A percentile compares a stretch with the other conserved stretches of the same genome.
Evolutionary conservation across 2,888 invertebrate genomes (phyloP).

Genomic region (Limnephilus auricula): DNA sequence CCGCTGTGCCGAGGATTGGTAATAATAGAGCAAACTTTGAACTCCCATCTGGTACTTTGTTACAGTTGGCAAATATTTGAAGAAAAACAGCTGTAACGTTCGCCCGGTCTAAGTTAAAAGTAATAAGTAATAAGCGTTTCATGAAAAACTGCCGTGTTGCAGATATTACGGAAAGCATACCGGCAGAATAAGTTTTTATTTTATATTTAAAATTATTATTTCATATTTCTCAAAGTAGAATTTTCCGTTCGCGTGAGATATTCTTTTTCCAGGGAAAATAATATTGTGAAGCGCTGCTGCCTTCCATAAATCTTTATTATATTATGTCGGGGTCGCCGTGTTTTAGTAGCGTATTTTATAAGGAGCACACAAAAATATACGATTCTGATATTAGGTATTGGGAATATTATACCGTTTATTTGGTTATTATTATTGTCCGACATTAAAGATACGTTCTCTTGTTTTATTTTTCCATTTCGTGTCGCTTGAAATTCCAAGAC

Average conservation of each 20-base stretch:
- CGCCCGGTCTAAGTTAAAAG: not conserved
- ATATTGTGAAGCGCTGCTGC: not conserved
- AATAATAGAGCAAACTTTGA: not conserved
- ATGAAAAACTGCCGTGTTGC: not conserved
- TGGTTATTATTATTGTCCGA: not conserved
- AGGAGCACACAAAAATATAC: not conserved
- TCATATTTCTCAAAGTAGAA: not conserved
- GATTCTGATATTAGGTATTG: not conserved
- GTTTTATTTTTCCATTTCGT: not conserved
- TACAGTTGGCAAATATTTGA: not conserved
- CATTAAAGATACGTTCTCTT: not conserved
- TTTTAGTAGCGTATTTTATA: not conserved
- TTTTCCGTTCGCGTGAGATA: conserved; percentile 22
- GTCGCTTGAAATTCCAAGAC: not conserved
- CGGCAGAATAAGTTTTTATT: conserved; percentile 5
- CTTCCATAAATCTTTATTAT: not conserved
- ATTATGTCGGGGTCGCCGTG: not conserved
- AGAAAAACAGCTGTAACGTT: not conserved
- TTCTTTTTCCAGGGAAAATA: not conserved
- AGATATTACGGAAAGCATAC: not conserved
- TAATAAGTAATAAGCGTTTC: not conserved
- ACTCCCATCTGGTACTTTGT: not conserved
- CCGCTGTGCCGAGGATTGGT: not conserved
- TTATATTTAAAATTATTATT: not conserved
- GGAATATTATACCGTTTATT: not conserved